Conservation (phyloP, 2,888 invertebrate genomes). For the Sinodicranocentrus sp. region DNA sequence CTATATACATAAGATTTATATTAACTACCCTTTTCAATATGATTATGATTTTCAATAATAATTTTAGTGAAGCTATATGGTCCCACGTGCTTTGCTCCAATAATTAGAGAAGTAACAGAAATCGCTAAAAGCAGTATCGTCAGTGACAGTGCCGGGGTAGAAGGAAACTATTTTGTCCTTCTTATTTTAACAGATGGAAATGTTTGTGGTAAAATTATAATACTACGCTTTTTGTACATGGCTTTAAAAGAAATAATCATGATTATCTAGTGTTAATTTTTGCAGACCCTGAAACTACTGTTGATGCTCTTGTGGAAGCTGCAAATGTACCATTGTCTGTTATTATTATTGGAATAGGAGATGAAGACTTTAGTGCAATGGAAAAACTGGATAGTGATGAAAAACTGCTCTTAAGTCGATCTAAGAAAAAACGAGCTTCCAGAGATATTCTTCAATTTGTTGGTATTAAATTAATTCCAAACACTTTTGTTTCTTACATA, state of each 20-base stretch:
- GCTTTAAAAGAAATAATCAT: too few species aligned
- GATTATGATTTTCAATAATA: too few species aligned
- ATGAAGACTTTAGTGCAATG: constrained; percentile 63
- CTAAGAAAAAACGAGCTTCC: constrained; percentile 78
- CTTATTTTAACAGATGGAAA: constrained; percentile 81
- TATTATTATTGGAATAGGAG: constrained; percentile 80
- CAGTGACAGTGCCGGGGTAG: neutral
- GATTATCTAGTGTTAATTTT: too few species aligned
- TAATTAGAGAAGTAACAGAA: constrained; percentile 78
- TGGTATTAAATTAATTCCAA: constrained; percentile 32
- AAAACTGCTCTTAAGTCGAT: constrained; percentile 46
- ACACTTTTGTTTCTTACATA: too few species aligned
- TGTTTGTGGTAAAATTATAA: constrained; percentile 77
- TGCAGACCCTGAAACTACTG: constrained; percentile 79
- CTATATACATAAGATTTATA: too few species aligned
- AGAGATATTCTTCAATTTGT: constrained; percentile 82
- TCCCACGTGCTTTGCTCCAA: constrained; percentile 81
- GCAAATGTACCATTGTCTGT: constrained; percentile 80
- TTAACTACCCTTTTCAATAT: too few species aligned
- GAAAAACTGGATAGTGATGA: constrained; percentile 67
- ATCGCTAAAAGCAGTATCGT: constrained; percentile 77
- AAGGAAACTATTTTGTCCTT: constrained; percentile 79
- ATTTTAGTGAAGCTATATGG: constrained; percentile 80
- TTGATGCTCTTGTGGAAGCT: constrained; percentile 78
- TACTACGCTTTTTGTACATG: too few species aligned